Evolutionary conservation across 2,797 vertebrate genomes (phyloP).

Genomic region (Varecia variegata): DNA sequence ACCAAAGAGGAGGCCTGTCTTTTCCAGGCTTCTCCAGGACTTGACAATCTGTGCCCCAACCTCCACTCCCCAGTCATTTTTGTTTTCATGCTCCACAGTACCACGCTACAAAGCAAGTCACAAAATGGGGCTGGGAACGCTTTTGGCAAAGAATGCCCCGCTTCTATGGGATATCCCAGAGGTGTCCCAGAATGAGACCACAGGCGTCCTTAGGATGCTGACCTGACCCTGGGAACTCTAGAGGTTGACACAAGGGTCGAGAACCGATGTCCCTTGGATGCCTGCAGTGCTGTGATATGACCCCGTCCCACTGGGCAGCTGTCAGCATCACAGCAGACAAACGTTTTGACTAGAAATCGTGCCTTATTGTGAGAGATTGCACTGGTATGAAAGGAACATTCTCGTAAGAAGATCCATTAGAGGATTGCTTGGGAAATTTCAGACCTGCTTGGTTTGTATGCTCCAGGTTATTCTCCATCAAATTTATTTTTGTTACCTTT

Average conservation of each 20-base stretch:
- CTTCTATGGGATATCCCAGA: conserved; percentile 61
- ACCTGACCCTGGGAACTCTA: conserved; percentile 76
- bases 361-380: conserved; percentile 61
- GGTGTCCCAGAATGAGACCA: conserved; percentile 66
- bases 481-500: conserved; percentile 50
- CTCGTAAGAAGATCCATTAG: conserved; percentile 49
- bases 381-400: conserved; percentile 33
- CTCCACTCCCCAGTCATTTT: conserved; percentile 34
- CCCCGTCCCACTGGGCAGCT: conserved; percentile 73
- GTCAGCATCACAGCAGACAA: conserved; percentile 71
- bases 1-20: neutral
- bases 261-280: conserved; percentile 69
- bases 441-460: neutral
- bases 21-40: neutral
- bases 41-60: conserved; percentile 24
- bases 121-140: conserved; percentile 69
- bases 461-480: neutral
- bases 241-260: conserved; percentile 73
- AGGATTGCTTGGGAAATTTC: conserved; percentile 37
- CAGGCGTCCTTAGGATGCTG: conserved; percentile 68
- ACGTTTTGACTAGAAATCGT: conserved; percentile 69
- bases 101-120: conserved; percentile 58
- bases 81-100: conserved; percentile 17
- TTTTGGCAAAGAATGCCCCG: conserved; percentile 63
- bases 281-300: conserved; percentile 73